Base-by-base conservation (phyloP, 2,888 invertebrate genomes). In the Mycalesis mineus region DNA sequence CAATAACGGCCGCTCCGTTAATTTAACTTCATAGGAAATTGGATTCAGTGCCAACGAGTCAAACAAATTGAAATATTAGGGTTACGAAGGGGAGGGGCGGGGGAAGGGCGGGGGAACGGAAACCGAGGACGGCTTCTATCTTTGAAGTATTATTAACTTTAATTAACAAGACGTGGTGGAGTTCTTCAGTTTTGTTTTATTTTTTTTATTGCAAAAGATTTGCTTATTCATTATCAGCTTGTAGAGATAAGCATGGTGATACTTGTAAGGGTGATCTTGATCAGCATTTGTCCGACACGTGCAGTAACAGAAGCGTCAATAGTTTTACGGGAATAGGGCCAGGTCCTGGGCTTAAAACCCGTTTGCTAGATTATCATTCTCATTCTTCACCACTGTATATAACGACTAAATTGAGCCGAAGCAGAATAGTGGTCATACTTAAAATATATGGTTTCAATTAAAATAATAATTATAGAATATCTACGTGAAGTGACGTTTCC, bases 11-110 rank as follows among this genome's bases (percentile, higher is more conserved):
- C 50, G 51, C 57, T 55, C 44, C 51, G 61, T 63, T 65, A 65
- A 65, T 65, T 65, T 61, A 63, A 65, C 61, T 65, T 61, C 56
- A 64, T 64, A 61, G 63, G 65, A 65, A 65, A 65, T 65, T 65
- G 65, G 63, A 60, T 60, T 57, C 58, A 57, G 56, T 47, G 58
- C 57, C 60, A 51, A 51, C 56, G 49, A 57, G 61, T 57, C 61
- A 61, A 55, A 61, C 61, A 61, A 61, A 63, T 63, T 61, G 63
- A 65, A 65, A 65, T 61, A 63, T 63, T 55, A 57, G 57, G 48
- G 57, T 61, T 61, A 40, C 36, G 33, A 28, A n/a, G 44, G 14
- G 14, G n/a, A 7, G 7, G 28, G 29, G 13, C 22, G 40, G 2
- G 36, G 40, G n/a, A n/a, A n/a, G n/a, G n/a, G n/a, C n/a, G n/a